Conservation (phyloP, 2,888 invertebrate species). For the Dexiosoma caninum region DNA sequence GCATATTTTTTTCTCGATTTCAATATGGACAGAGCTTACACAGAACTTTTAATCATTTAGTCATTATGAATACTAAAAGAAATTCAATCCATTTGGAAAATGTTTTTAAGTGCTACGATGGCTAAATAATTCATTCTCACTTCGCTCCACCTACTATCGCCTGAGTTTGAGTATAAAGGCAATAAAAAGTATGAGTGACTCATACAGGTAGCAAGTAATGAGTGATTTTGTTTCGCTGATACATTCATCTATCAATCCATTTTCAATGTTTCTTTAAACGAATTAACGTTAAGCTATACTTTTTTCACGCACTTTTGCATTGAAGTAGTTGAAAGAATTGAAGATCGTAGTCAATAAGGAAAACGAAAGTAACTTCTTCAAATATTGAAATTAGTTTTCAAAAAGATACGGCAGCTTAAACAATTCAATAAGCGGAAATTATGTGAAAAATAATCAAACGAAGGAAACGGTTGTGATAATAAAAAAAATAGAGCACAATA, state of each 20-base stretch:
- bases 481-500: background rate
- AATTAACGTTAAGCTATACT: constrained; percentile 47
- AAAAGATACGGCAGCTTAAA: background rate
- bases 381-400: background rate
- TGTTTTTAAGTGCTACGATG: too few relatives aligned
- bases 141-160: background rate
- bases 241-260: constrained; percentile 37
- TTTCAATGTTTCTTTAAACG: constrained; percentile 44
- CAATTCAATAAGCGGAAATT: background rate
- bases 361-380: constrained; percentile 2
- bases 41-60: too few relatives aligned
- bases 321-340: background rate
- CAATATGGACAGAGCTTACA: too few relatives aligned
- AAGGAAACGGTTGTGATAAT: background rate
- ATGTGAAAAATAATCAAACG: background rate
- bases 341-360: constrained; percentile 14
- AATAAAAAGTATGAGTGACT: background rate
- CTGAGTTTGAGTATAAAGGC: constrained; percentile 23
- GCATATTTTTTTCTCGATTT: too few relatives aligned
- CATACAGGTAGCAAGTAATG: constrained; percentile 31
- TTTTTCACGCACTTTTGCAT: constrained; percentile 38
- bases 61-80: too few relatives aligned
- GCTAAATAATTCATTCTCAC: too few relatives aligned
- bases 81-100: too few relatives aligned
- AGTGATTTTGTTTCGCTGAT: constrained; percentile 11